Base-by-base conservation (phyloP, 2,113 vertebrate genomes). In the Anhinga rufa region DNA sequence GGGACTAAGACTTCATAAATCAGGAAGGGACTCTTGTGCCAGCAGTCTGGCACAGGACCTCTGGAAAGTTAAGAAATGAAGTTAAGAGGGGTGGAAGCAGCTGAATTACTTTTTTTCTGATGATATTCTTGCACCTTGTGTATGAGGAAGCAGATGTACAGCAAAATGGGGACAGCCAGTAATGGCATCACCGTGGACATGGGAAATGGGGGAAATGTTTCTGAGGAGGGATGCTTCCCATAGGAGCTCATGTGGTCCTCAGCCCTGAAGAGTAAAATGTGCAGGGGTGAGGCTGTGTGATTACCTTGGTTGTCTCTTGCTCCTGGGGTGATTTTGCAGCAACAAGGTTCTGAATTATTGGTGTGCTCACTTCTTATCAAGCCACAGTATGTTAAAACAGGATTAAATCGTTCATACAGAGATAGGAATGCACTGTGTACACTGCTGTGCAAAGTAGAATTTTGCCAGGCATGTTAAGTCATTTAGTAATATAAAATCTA, bases 251-350 rank as follows among this genome's bases (percentile, higher is more conserved):
- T 0, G 1, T 28, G 31, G 9, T 79, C 61, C 42, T 86, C 17
- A n/a, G 48, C 17, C 48, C 32, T 6, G 0, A 25, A 62, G 12
- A 16, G 6, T 42, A 29, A 62, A 75, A 7, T 13, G 5, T 0
- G 0, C 31, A 55, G 22, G 17, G 9, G 7, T 76, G 25, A 92
- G 29, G 14, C 22, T 15, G 8, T 40, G 24, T n/a, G 44, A 17
- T 78, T 71, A 14, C 9, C 26, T 60, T 31, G 4, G 10, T 66
- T 13, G 14, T 52, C 21, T 68, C 31, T 64, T 57, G 17, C 32
- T 66, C 19, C 22, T n/a, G 21, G 22, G 34, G n/a, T 11, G 4
- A 28, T 81, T 86, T 64, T 21, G 55, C 31, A 46, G 58, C 25
- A 40, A 5, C 17, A 46, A 32, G 17, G 10, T 85, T 46, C 38